These are phyloP conservation scores for Stegostoma tigrinum DNA, from an alignment of 2,113 vertebrate species.

Conservation along the genomic window DNA sequence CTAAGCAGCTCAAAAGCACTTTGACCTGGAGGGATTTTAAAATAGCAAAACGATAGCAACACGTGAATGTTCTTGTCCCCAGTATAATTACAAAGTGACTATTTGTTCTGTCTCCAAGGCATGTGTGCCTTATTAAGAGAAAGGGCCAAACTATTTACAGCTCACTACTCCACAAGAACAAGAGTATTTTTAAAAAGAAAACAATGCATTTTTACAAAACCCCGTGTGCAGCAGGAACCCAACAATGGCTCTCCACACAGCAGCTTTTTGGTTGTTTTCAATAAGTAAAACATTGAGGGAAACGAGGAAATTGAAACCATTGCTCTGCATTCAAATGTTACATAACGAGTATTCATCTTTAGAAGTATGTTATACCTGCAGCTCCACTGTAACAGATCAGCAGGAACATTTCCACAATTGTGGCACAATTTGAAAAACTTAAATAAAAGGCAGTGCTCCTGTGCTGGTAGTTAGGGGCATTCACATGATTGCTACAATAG, in stretches of 20 bases:
- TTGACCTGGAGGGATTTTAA: neutral
- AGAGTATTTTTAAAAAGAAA: neutral
- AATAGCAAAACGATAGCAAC: neutral
- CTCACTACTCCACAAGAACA: neutral
- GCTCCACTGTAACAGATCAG: neutral
- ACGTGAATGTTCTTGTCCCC: neutral
- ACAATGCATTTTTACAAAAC: neutral
- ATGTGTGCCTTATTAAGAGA: neutral
- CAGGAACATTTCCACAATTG: neutral
- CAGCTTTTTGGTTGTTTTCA: neutral
- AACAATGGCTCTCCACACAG: neutral
- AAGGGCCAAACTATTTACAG: constrained; percentile 4
- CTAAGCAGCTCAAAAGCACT: neutral
- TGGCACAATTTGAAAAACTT: neutral
- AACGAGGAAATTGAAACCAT: neutral
- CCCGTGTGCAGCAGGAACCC: neutral
- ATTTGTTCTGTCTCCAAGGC: constrained; percentile 9
- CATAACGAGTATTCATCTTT: neutral
- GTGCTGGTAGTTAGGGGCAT: neutral
- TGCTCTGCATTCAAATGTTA: neutral
- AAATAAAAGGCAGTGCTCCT: neutral
- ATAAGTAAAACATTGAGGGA: neutral
- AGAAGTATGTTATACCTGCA: neutral
- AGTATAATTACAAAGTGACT: neutral
- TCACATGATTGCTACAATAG: neutral